Evolutionary conservation across 2,888 invertebrate species (phyloP), one percentile per base, ranked within the genome.

Genomic region (Noctuana brunneofusca): DNA sequence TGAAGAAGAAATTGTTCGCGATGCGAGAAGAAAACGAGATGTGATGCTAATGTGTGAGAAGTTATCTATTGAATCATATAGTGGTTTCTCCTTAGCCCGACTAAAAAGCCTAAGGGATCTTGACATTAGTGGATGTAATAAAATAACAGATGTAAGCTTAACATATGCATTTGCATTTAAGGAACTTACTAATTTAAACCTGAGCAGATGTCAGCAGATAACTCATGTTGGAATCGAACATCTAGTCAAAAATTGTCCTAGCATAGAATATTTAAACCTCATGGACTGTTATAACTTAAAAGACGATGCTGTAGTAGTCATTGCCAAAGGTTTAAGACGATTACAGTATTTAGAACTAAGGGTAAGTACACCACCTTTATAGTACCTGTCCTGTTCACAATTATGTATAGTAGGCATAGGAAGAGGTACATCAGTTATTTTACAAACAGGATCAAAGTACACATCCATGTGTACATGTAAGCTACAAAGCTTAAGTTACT

Each of bases 131-230:
- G 93, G 94, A 0, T 96, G 96, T 75, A 94, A 93, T 68, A 93
- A 93, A 79, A 93, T 96, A 58, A 94, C 95, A 16, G 96, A 96
- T 80, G 93, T 95, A 0, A 95, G 95, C 66, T 76, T 96, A 9
- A 94, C 93, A 65, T 94, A 95, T 71, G 94, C 95, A 41, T 92
- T 96, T 66, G 92, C 92, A 65, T 95, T 95, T 73, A 88, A 92
- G 55, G 95, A 95, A 79, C 84, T 96, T 6, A 83, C 84, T 32
- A 85, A 88, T 64, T 84, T 96, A 22, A 92, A 94, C 74, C 83
- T 96, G 54, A 94, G 94, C 65, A 92, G 93, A 76, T 95, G 96
- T 72, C 94, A 95, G 73, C 94, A 95, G 81, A 93, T 96, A 64
- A 94, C 95, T 0, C 89, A 94, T 66, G 84, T 91, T 65, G 95